Conservation (phyloP, 2,888 invertebrate species). For the Megamerina dolium region DNA sequence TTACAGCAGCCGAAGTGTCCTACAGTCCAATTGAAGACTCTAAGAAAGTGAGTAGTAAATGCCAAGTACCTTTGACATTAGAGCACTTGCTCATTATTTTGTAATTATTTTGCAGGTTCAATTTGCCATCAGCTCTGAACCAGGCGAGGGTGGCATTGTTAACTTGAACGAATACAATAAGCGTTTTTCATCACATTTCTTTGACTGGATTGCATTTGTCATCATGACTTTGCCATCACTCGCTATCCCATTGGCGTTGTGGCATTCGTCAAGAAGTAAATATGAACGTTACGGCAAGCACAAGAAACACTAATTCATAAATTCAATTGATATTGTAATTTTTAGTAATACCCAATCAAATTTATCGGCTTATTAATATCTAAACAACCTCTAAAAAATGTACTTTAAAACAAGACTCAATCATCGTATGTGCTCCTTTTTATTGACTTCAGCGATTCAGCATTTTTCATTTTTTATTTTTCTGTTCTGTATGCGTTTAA, state of each 20-base stretch:
- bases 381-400: too few species aligned
- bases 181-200: slow-evolving; percentile 93
- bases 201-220: slow-evolving; percentile 95
- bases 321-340: too few species aligned
- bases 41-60: slow-evolving; percentile 47
- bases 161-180: slow-evolving; percentile 90
- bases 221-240: slow-evolving; percentile 94
- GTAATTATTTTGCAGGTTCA: slow-evolving; percentile 56
- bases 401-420: too few species aligned
- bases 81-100: not conserved
- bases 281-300: slow-evolving; percentile 76
- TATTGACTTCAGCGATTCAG: too few species aligned
- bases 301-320: slow-evolving; percentile 62
- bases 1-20: slow-evolving; percentile 87
- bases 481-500: too few species aligned
- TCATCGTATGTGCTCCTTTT: too few species aligned
- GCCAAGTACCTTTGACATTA: not conserved
- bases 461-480: too few species aligned
- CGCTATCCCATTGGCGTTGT: slow-evolving; percentile 87
- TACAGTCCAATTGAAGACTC: slow-evolving; percentile 84
- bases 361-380: too few species aligned
- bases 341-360: too few species aligned
- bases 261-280: slow-evolving; percentile 92
- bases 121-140: slow-evolving; percentile 74
- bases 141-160: slow-evolving; percentile 92